Base-by-base conservation (phyloP, 1,140 invertebrate species). In the Drosophila parabipectinata region DNA sequence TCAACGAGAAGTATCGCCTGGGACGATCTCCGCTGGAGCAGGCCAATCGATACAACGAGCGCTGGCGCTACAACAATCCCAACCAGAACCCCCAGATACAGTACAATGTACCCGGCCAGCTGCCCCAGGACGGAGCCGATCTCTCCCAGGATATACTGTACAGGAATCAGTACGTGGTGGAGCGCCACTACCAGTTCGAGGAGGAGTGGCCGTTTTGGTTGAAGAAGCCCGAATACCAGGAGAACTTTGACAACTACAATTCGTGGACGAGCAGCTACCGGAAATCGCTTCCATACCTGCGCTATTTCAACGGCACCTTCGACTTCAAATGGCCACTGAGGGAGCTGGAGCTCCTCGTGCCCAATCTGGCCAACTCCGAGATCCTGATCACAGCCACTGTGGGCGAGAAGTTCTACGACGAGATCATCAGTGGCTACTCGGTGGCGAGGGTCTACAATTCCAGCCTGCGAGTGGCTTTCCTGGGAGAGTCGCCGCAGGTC, bases 401-500 rank as follows among this genome's bases (percentile, higher is more conserved):
- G 0, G 97, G 97, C 0, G 98, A 99, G 79, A 94, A 95, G 77
- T 98, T 97, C 92, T 94, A 98, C 56, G 95, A 98, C 88, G 96
- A 98, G 92, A 93, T 97, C 12, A 95, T 97, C 9, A 95, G 97
- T 77, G 98, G 98, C 0, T 98, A 96, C 92, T 96, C 97, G 0
- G 95, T 95, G 24, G 96, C 98, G 0, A 93, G 97, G 56, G 95
- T 99, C 28, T 98, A 95, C 89, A 97, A 97, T 91, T 97, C 97
- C 0, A 96, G 95, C 4, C 93, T 98, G 8, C 94, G 94, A 59
- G 93, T 99, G 0, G 93, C 95, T 37, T 98, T 98, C 91, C 93
- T 99, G 0, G 98, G 98, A 1, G 97, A 96, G 24, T 95, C 95
- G 0, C 96, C 98, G 3, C 97, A 98, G 92, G 95, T 99, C 9